Conservation (phyloP, 2,888 invertebrate genomes). For the Lithodes maja region DNA sequence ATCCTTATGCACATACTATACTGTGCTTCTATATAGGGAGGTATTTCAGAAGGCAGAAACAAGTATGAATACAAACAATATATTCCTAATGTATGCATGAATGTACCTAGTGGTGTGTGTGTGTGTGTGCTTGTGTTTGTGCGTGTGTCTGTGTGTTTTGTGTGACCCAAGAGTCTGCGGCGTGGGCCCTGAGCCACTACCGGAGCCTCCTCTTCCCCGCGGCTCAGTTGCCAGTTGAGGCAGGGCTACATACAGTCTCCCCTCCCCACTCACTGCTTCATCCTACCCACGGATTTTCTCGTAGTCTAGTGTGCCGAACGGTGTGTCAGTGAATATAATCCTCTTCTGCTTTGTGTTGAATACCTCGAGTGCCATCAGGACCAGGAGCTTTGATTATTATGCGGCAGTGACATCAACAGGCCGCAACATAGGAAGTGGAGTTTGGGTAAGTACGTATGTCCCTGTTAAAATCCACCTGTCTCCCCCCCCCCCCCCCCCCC, state of each 20-base stretch:
- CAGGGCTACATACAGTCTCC: conserved; percentile 19
- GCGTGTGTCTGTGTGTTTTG: background rate
- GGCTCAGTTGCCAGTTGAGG: conserved; percentile 54
- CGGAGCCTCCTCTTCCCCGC: conserved; percentile 52
- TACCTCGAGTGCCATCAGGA: background rate
- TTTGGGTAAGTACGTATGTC: conserved; percentile 56
- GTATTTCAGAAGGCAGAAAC: too few species aligned
- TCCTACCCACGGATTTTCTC: conserved; percentile 27
- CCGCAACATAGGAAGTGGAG: conserved; percentile 17
- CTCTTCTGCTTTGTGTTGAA: background rate
- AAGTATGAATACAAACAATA: too few species aligned
- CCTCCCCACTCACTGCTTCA: background rate
- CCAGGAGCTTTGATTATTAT: conserved; percentile 28
- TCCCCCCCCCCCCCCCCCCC: background rate
- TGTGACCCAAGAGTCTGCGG: conserved; percentile 26
- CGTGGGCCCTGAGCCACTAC: background rate
- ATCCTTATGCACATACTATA: too few species aligned
- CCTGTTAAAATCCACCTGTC: conserved; percentile 50
- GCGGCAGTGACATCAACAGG: conserved; percentile 5
- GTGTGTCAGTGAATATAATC: conserved; percentile 39
- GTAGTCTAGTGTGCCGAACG: conserved; percentile 34
- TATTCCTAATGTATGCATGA: too few species aligned
- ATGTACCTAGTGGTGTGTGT: background rate
- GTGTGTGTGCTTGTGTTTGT: background rate
- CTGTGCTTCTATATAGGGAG: too few species aligned